These are phyloP conservation scores for Apteryx mantelli DNA, from an alignment of 2,113 vertebrate genomes.

Conservation along the genomic window DNA sequence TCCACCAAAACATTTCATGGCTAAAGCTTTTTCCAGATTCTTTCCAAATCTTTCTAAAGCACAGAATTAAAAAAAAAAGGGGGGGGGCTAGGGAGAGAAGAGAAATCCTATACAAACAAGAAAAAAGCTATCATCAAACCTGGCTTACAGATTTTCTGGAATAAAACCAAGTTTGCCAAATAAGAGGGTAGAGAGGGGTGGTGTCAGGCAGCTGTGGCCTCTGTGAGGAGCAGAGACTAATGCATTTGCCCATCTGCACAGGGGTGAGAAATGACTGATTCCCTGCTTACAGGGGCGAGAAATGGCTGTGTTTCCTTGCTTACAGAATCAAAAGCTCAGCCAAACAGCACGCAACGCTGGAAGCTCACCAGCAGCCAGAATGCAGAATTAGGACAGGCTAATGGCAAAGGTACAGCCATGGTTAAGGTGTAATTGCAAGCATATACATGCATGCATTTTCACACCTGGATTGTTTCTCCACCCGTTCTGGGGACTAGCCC, in stretches of 20 bases:
- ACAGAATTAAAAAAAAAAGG: not conserved
- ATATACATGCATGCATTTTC: slow-evolving; percentile 42
- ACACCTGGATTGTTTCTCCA: slow-evolving; percentile 67
- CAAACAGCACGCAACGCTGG: not conserved
- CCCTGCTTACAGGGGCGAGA: not conserved
- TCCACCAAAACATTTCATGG: not conserved
- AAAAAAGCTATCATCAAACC: not conserved
- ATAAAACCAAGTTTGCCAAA: not conserved
- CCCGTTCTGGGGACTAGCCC: slow-evolving; percentile 42
- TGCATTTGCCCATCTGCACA: not conserved
- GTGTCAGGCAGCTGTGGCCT: not conserved
- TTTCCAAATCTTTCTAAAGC: not conserved
- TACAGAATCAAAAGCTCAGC: not conserved
- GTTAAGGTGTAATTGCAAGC: slow-evolving; percentile 54
- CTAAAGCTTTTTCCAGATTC: not conserved
- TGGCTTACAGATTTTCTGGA: not conserved
- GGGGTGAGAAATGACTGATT: not conserved
- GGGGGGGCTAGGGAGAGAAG: not conserved
- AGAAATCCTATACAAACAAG: not conserved
- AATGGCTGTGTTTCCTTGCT: not conserved
- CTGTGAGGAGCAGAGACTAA: not conserved
- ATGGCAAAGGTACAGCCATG: not conserved
- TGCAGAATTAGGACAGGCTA: not conserved
- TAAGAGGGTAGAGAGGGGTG: not conserved
- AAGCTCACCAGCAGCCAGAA: not conserved